phyloP scores from a whole-genome alignment of 2,888 invertebrate species.

The Hypomecis punctinalis region DNA sequence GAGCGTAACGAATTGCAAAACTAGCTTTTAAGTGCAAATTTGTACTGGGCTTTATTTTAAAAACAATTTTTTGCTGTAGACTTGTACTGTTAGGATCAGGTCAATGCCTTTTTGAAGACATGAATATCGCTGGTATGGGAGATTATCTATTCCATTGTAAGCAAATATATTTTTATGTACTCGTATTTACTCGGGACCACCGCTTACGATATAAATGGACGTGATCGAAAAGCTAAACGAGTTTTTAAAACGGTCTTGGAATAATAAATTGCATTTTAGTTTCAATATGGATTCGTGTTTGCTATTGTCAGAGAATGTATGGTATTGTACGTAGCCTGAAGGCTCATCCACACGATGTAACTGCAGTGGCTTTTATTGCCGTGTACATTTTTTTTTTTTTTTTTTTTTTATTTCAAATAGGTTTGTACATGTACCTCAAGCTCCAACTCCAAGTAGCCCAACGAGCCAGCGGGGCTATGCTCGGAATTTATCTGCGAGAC shows the following conservation, averaged over 20 bases:
- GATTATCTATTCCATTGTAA: conserved; percentile 21
- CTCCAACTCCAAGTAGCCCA: too few relatives aligned
- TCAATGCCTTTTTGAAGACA: conserved; percentile 11
- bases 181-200: conserved; percentile 4
- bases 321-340: background rate
- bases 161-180: background rate
- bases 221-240: conserved; percentile 34
- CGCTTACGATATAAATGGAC: conserved; percentile 13
- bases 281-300: background rate
- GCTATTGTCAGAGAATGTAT: conserved; percentile 9
- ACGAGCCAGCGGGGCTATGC: too few relatives aligned
- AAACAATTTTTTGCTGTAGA: conserved; percentile 13
- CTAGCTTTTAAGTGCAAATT: conserved; percentile 7
- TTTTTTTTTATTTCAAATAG: too few relatives aligned
- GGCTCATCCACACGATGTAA: background rate
- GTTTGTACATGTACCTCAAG: too few relatives aligned
- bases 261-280: conserved; percentile 29
- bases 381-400: too few relatives aligned
- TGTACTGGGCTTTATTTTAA: conserved; percentile 10
- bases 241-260: conserved; percentile 31
- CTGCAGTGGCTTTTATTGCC: background rate
- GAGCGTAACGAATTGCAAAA: conserved; percentile 19
- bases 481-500: too few relatives aligned
- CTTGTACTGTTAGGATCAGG: conserved; percentile 21
- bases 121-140: background rate